Percentiles rank a stretch among this genome's conserved stretches.
These are phyloP conservation scores for Pristionchus mayeri DNA, from an alignment of 2,888 invertebrate species.

Conservation along the genomic window DNA sequence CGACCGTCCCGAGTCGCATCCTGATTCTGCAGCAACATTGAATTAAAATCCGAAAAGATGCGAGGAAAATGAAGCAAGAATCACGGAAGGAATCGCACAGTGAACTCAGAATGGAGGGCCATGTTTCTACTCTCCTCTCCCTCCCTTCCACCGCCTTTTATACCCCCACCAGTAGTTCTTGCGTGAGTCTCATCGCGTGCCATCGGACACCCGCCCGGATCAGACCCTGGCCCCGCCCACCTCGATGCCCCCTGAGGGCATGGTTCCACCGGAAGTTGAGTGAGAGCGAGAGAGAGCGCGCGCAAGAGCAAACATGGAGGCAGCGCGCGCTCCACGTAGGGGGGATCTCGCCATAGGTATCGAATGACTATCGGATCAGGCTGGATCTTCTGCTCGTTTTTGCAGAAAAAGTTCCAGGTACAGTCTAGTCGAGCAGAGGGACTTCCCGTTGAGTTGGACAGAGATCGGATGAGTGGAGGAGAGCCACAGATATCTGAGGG, in stretches of 20 bases:
- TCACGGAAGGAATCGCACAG: not conserved
- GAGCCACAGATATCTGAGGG: no score
- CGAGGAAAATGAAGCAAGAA: not conserved
- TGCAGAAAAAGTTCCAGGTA: not conserved
- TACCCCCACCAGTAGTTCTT: not conserved
- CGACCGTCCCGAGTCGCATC: slow-evolving; percentile 33
- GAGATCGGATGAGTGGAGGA: no score
- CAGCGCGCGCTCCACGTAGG: slow-evolving; percentile 13
- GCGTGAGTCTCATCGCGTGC: slow-evolving; percentile 38
- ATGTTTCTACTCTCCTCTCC: not conserved
- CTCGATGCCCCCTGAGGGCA: not conserved
- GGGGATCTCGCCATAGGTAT: not conserved
- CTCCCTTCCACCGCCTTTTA: not conserved
- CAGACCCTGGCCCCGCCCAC: not conserved
- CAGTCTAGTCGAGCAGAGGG: slow-evolving; percentile 22
- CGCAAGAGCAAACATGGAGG: slow-evolving; percentile 26
- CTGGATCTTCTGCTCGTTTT: not conserved
- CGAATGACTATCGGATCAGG: not conserved
- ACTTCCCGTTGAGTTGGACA: not conserved
- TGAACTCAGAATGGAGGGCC: not conserved
- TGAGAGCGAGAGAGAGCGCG: not conserved
- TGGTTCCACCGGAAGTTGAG: not conserved
- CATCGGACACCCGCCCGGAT: not conserved
- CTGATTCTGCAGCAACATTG: slow-evolving; percentile 7
- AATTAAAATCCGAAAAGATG: not conserved